A percentile compares a stretch with the other conserved stretches of the same genome.
These are phyloP conservation scores for Sebastes oblongus DNA, from an alignment of 2,797 vertebrate genomes.

Conservation along the genomic window DNA sequence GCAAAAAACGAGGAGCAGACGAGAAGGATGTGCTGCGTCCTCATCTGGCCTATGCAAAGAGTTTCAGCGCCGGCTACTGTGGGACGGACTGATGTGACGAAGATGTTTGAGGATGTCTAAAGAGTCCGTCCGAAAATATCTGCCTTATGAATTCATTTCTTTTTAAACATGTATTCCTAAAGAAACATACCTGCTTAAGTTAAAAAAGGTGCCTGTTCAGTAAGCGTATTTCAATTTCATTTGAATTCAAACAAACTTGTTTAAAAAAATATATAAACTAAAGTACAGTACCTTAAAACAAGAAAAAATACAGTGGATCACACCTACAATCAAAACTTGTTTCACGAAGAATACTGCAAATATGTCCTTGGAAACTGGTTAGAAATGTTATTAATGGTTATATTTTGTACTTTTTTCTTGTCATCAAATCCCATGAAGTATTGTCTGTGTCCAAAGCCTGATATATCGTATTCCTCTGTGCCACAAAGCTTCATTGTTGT, in stretches of 20 bases:
- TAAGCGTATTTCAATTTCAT: neutral
- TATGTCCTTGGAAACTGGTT: neutral
- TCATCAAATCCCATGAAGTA: neutral
- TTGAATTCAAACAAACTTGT: neutral
- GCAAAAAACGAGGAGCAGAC: neutral
- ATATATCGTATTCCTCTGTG: neutral
- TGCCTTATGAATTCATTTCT: neutral
- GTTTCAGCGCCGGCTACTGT: neutral
- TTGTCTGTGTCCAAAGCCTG: neutral
- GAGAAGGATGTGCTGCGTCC: constrained; percentile 22
- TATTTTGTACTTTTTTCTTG: neutral
- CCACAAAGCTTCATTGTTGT: neutral
- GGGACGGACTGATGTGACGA: neutral
- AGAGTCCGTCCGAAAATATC: neutral
- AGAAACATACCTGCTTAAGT: neutral
- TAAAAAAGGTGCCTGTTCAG: neutral
- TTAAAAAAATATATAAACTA: neutral
- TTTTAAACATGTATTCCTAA: neutral
- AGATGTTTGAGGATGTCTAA: neutral
- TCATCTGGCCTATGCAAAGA: constrained; percentile 15
- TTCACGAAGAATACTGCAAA: neutral
- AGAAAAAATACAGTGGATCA: neutral
- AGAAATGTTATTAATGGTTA: neutral
- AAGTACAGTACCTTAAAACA: neutral
- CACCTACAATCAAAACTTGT: neutral